Conservation (phyloP, 1,140 invertebrate species). For the Cotesia typhae region DNA sequence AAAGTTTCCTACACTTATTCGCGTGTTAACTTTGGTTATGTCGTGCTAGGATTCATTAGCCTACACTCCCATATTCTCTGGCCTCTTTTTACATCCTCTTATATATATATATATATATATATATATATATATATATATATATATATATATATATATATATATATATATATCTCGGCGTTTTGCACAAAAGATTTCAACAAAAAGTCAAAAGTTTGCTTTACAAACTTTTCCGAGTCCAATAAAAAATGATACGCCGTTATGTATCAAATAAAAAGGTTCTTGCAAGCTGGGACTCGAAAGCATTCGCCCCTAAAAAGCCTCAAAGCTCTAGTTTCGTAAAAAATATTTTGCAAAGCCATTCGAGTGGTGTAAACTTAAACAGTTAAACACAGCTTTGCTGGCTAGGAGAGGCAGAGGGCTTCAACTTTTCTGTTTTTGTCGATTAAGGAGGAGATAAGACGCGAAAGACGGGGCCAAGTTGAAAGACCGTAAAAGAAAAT, state of each 20-base stretch:
- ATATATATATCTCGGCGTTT: not conserved
- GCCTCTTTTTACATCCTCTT: not conserved
- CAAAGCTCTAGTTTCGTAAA: not conserved
- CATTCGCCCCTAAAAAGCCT: not conserved
- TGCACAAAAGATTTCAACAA: not conserved
- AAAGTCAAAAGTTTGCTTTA: not conserved
- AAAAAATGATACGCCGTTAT: no score
- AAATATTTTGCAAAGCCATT: slow-evolving; percentile 3
- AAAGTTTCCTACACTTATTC: slow-evolving; percentile 21
- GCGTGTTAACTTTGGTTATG: slow-evolving; percentile 20
- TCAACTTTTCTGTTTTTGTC: not conserved
- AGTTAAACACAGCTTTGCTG: not conserved
- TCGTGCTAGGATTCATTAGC: slow-evolving; percentile 18
- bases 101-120: not conserved
- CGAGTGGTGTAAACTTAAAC: not conserved
- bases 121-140: not conserved
- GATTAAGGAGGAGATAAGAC: slow-evolving; percentile 1
- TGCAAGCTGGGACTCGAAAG: not conserved
- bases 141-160: not conserved
- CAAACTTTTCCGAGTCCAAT: not conserved
- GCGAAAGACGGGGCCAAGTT: slow-evolving; percentile 6
- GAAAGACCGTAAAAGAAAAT: slow-evolving; percentile 18
- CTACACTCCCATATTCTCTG: no score
- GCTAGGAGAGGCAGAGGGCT: not conserved
- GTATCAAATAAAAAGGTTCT: no score